These are phyloP conservation scores for Meriones psammophilus DNA, from an alignment of 2,797 vertebrate species.

Conservation along the genomic window DNA sequence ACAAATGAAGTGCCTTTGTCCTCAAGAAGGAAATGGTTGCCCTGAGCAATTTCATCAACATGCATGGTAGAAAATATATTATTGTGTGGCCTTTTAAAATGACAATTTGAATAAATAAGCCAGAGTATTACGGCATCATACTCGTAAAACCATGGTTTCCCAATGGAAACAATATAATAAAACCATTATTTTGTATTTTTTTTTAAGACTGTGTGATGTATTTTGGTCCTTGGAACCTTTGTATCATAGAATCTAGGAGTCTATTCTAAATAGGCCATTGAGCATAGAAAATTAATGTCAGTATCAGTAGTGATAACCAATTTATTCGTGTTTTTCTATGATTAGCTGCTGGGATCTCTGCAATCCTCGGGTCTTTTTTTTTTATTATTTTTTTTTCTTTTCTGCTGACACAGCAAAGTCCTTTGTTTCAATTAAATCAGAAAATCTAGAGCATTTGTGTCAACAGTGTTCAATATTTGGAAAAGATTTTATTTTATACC, in stretches of 20 bases:
- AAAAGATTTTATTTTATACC: conserved; percentile 36
- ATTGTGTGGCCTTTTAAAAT: conserved; percentile 38
- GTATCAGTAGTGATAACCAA: background rate
- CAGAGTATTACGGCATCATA: background rate
- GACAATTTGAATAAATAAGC: conserved; percentile 61
- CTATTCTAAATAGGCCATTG: conserved; percentile 43
- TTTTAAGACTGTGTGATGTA: background rate
- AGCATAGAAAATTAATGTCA: conserved; percentile 50
- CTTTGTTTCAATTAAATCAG: conserved; percentile 82
- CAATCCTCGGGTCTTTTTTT: conserved; percentile 73
- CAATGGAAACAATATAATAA: conserved; percentile 50
- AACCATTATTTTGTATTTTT: conserved; percentile 3
- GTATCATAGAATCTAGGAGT: background rate
- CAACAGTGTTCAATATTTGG: conserved; percentile 44
- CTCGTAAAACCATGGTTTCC: conserved; percentile 59
- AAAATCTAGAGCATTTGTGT: conserved; percentile 35
- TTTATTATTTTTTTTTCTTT: background rate
- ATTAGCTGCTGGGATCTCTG: conserved; percentile 79
- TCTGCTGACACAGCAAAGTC: conserved; percentile 73
- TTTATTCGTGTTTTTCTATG: conserved; percentile 79
- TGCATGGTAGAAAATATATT: conserved; percentile 52
- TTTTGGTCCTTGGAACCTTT: background rate
- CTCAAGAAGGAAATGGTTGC: conserved; percentile 38
- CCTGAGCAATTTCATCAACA: conserved; percentile 60
- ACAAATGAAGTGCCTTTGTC: conserved; percentile 58